Evolutionary conservation across 2,888 invertebrate genomes (phyloP).

Genomic region (Pharmacophagus antenor): DNA sequence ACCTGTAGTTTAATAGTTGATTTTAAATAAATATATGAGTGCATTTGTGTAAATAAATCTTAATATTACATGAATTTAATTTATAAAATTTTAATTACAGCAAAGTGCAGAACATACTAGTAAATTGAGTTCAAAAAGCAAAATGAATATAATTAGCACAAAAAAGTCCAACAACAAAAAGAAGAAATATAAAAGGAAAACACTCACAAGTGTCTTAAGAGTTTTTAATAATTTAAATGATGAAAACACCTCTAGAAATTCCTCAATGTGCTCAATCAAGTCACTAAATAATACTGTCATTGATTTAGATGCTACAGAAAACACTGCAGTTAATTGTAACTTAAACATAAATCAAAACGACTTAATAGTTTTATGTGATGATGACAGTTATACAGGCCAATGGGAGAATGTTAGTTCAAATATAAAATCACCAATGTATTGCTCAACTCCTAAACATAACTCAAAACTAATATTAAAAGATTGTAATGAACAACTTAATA

Average conservation of each 20-base stretch:
- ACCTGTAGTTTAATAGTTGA: too few relatives aligned
- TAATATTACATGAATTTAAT: not conserved
- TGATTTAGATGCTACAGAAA: slow-evolving; percentile 36
- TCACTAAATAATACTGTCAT: slow-evolving; percentile 39
- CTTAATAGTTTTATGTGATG: slow-evolving; percentile 45
- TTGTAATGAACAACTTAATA: slow-evolving; percentile 2
- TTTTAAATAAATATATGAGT: too few relatives aligned
- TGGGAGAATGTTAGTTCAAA: slow-evolving; percentile 25
- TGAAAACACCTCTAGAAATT: slow-evolving; percentile 33
- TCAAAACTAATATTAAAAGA: slow-evolving; percentile 7
- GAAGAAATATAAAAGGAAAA: slow-evolving; percentile 36
- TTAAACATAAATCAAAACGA: slow-evolving; percentile 24
- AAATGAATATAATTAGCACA: slow-evolving; percentile 36
- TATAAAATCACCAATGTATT: slow-evolving; percentile 44
- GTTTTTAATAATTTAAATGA: slow-evolving; percentile 43
- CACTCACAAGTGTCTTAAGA: slow-evolving; percentile 30
- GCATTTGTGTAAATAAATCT: too few relatives aligned
- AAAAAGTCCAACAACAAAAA: slow-evolving; percentile 41
- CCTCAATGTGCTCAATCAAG: slow-evolving; percentile 8
- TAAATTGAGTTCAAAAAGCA: slow-evolving; percentile 34
- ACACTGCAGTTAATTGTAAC: slow-evolving; percentile 27
- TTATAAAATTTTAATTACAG: slow-evolving; percentile 38
- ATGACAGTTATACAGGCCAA: slow-evolving; percentile 39
- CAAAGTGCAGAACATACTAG: slow-evolving; percentile 35
- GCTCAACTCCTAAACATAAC: slow-evolving; percentile 53